These are phyloP conservation scores for Lepidurus apus DNA, from an alignment of 1,140 invertebrate genomes.

Conservation along the genomic window DNA sequence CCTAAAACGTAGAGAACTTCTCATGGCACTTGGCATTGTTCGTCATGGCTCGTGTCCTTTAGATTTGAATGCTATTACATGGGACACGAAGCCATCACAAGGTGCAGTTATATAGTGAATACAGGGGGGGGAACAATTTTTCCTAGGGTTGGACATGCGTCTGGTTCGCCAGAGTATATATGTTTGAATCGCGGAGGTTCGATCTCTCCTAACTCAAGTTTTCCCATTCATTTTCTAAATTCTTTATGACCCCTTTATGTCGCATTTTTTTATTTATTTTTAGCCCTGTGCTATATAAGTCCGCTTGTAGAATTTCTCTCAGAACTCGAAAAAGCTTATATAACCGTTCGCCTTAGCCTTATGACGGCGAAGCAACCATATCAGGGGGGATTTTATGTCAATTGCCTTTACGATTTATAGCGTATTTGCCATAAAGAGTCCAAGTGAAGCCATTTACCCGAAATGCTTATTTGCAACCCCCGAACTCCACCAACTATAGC, in stretches of 20 bases:
- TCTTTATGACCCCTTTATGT: not conserved
- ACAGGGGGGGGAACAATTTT: conserved; percentile 1
- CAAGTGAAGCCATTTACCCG: not conserved
- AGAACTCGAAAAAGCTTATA: not conserved
- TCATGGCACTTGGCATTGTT: not conserved
- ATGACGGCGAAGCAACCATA: not conserved
- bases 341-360: not conserved
- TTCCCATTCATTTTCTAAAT: not conserved
- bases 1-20: not conserved
- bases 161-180: not conserved
- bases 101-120: not conserved
- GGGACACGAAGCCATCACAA: not conserved
- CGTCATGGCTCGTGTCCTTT: conserved; percentile 7
- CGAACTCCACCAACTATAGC: not conserved
- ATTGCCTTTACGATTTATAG: conserved; percentile 19
- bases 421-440: conserved; percentile 3
- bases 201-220: not conserved
- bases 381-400: not conserved
- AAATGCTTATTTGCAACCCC: conserved; percentile 9
- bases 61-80: conserved; percentile 11
- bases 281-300: not conserved
- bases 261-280: not conserved
- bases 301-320: not conserved
- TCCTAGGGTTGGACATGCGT: not conserved
- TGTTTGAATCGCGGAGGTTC: not conserved